Percentiles rank a stretch among this genome's conserved stretches.
Evolutionary conservation across 2,113 vertebrate species (phyloP).

Genomic region (Plecturocebus donacophilus): DNA sequence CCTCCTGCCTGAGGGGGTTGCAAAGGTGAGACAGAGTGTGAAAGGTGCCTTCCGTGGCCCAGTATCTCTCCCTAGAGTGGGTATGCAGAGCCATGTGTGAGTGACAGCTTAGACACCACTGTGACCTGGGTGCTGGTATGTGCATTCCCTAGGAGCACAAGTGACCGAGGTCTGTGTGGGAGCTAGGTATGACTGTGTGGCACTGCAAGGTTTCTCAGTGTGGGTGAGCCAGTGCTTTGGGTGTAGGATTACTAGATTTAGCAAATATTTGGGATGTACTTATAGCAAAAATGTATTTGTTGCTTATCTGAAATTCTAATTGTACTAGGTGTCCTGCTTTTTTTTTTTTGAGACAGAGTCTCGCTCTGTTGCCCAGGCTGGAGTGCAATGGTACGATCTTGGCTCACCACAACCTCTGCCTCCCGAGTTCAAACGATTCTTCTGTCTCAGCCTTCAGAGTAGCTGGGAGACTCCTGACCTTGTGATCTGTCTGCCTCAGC

Average conservation of each 20-base stretch:
- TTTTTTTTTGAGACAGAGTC: no score
- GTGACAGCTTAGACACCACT: not conserved
- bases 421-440: no score
- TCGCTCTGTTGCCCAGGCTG: no score
- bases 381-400: no score
- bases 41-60: not conserved
- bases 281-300: not conserved
- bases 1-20: not conserved
- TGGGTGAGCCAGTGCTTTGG: not conserved
- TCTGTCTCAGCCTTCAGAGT: no score
- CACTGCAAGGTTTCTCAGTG: not conserved
- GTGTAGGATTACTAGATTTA: not conserved
- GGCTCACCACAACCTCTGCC: no score
- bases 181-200: not conserved
- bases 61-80: not conserved
- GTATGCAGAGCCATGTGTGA: rapidly evolving
- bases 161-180: not conserved
- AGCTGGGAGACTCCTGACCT: no score
- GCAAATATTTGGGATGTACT: not conserved
- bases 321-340: no score
- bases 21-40: not conserved
- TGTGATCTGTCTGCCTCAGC: no score
- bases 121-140: not conserved
- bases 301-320: no score
- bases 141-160: not conserved